phyloP scores from a whole-genome alignment of 2,888 invertebrate species.

The Pedicia rivosa region DNA sequence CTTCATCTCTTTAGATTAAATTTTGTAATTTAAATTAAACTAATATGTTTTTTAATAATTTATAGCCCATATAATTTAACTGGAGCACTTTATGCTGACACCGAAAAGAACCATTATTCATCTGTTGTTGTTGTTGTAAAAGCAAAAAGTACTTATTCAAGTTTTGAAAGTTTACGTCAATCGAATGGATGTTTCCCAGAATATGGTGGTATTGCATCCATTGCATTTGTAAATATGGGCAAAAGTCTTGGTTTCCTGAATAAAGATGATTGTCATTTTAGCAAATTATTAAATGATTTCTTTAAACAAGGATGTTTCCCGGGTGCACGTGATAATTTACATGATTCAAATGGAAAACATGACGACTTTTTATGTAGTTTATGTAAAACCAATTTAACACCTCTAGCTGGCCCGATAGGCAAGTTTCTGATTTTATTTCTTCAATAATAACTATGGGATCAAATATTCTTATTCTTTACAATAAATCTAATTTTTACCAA shows the following conservation, averaged over 20 bases:
- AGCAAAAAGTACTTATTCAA: slow-evolving; percentile 27
- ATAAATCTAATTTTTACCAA: too few relatives aligned
- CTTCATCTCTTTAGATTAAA: too few relatives aligned
- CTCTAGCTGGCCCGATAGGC: too few relatives aligned
- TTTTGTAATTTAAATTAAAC: neutral
- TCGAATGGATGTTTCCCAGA: slow-evolving; percentile 48
- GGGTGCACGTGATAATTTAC: slow-evolving; percentile 36
- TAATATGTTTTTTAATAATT: slow-evolving; percentile 9
- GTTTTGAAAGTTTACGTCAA: slow-evolving; percentile 37
- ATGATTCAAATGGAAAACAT: slow-evolving; percentile 25
- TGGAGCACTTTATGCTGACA: slow-evolving; percentile 42
- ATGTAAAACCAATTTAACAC: slow-evolving; percentile 13
- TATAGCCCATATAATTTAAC: slow-evolving; percentile 38
- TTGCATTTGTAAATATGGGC: slow-evolving; percentile 41
- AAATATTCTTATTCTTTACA: too few relatives aligned
- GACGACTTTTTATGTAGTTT: slow-evolving; percentile 21
- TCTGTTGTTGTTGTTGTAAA: slow-evolving; percentile 39
- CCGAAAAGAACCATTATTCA: slow-evolving; percentile 30
- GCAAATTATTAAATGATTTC: slow-evolving; percentile 36
- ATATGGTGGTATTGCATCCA: slow-evolving; percentile 49
- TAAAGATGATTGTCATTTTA: slow-evolving; percentile 39
- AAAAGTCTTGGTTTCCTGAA: slow-evolving; percentile 32
- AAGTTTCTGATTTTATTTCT: too few relatives aligned
- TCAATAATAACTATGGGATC: too few relatives aligned
- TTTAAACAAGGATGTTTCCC: slow-evolving; percentile 44